Percentiles rank a stretch among this genome's conserved stretches.
phyloP scores from a whole-genome alignment of 2,888 invertebrate genomes.

The Tetramorium bicarinatum region DNA sequence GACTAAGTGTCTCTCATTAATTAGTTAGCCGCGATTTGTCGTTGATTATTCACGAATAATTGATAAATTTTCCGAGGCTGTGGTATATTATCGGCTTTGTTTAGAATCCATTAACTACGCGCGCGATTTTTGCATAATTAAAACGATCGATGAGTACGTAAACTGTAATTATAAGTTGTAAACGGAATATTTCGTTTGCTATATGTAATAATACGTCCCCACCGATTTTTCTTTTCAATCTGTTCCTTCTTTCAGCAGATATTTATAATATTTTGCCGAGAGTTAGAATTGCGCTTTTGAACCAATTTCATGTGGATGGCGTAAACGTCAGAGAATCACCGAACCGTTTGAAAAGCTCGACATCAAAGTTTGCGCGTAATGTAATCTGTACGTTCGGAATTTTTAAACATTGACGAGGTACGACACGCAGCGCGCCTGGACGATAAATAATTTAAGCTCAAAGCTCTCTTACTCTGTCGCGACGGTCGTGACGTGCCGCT shows the following conservation, averaged over 20 bases:
- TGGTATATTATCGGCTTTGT: not conserved
- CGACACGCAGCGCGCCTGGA: slow-evolving; percentile 58
- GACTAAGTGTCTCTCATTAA: slow-evolving; percentile 54
- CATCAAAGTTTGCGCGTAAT: slow-evolving; percentile 42
- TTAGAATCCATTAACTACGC: not conserved
- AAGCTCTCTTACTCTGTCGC: slow-evolving; percentile 65
- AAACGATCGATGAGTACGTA: not conserved
- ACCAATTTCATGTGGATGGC: not conserved
- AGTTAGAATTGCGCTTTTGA: not conserved
- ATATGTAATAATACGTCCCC: not conserved
- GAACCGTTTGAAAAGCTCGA: not conserved
- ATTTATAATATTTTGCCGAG: slow-evolving; percentile 4
- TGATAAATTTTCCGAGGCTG: slow-evolving; percentile 29
- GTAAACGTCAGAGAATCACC: not conserved
- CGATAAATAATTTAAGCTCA: slow-evolving; percentile 73
- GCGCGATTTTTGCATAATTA: slow-evolving; percentile 20
- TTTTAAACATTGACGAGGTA: slow-evolving; percentile 70
- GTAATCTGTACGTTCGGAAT: slow-evolving; percentile 61
- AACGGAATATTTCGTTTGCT: not conserved
- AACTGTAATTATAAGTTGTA: not conserved
- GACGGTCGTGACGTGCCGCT: slow-evolving; percentile 43
- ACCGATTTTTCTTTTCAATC: not conserved
- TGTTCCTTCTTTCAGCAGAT: not conserved
- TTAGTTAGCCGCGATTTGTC: slow-evolving; percentile 49
- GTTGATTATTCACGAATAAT: slow-evolving; percentile 53